A percentile compares a stretch with the other conserved stretches of the same genome.
phyloP scores from a whole-genome alignment of 2,113 vertebrate species.

The Myotis lucifugus region DNA sequence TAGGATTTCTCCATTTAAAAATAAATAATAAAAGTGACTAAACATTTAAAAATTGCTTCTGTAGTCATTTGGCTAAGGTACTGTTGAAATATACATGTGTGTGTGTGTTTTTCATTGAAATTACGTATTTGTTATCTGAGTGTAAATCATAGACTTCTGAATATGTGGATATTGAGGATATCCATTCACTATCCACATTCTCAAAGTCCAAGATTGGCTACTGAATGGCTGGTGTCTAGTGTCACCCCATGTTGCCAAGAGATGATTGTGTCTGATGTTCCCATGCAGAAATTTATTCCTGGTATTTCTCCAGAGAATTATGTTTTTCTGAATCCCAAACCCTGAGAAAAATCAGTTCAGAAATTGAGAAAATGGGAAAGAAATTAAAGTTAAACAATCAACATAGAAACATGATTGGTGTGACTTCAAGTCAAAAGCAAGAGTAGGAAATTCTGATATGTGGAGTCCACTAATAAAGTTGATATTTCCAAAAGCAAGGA shows the following conservation, averaged over 20 bases:
- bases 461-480: neutral
- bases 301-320: neutral
- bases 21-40: neutral
- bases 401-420: neutral
- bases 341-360: neutral
- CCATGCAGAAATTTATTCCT: neutral
- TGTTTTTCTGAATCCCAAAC: constrained; percentile 2
- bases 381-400: neutral
- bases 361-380: neutral
- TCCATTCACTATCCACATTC: neutral
- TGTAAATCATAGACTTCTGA: neutral
- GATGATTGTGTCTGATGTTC: neutral
- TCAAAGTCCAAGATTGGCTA: neutral
- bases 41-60: neutral
- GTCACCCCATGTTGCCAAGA: neutral
- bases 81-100: neutral
- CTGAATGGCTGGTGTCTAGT: neutral
- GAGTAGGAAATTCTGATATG: neutral
- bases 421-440: neutral
- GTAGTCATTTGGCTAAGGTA: neutral
- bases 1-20: neutral
- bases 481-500: neutral
- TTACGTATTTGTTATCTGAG: neutral
- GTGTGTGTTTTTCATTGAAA: neutral
- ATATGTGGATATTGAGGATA: neutral